Base-by-base conservation (phyloP, 2,797 vertebrate genomes). In the Microcaecilia unicolor region DNA sequence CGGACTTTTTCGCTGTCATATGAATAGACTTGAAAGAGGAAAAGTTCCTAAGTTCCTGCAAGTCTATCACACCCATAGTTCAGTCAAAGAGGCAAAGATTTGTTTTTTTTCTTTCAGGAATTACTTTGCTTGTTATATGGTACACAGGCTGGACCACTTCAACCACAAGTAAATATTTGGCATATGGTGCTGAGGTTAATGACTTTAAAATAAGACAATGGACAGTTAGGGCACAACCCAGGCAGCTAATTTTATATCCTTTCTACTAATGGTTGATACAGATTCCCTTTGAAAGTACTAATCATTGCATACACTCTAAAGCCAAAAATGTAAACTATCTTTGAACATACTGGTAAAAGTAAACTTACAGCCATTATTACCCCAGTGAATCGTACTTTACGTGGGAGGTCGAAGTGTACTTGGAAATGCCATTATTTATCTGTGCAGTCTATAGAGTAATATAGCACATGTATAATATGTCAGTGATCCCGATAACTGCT, bases 321-420 rank as follows among this genome's bases (percentile, higher is more conserved):
- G 48, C 48, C 64, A 37, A 62, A 70, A 45, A 44, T 45, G 41
- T 60, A 57, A 53, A 44, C 45, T 49, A 39, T 48, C 44, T 70
- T 67, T 67, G 52, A 74, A 51, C 34, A 15, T 31, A 38, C 16
- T 47, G 24, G 34, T 31, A 63, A 70, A 48, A 67, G 53, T 56
- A 47, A 68, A 59, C 58, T 44, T 38, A 47, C 49, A 61, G 44
- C 52, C n/a, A n/a, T n/a, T 50, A 44, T 51, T 59, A 46, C 31
- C 22, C 37, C 28, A 37, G 59, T 58, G 56, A 75, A 55, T 67
- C 49, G 37, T 51, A 38, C 39, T 43, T 54, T 36, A 10, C 23
- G 50, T 39, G 27, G 12, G 34, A 44, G 22, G 65, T 49, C 37
- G 61, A 55, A 31, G 25, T 34, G 22, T 42, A 24, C 24, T 24